Evolutionary conservation across 2,888 invertebrate genomes (phyloP), one percentile per base, ranked within the genome.

Genomic region (Hyalella azteca): DNA sequence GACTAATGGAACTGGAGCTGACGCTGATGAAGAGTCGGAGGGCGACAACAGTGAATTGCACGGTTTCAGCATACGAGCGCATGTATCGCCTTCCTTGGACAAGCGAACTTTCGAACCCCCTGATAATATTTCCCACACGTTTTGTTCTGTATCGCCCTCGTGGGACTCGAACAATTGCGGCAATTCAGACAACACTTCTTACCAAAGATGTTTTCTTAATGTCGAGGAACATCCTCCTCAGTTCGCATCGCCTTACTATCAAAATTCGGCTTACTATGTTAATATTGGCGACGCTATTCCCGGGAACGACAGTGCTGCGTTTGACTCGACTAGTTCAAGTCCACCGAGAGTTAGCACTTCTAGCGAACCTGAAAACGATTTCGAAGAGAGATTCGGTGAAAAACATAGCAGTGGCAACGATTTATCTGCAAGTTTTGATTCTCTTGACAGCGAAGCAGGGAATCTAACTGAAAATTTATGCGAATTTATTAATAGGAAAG

Each of bases 11-110:
- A 75, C 75, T 41, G 75, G 75, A 0, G 45, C 45, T 19, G 75
- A 75, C n/a, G 75, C 75, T 39, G 75, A 75, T 48, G 75, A 75
- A 45, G 75, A 75, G 22, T 36, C 36, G 9, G 66, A 36, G 36
- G 66, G 36, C 2, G 66, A 66, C 15, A 66, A 36, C 9, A 66
- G 66, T 36, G 66, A 66, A 29, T 36, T 66, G 29, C 66, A 36
- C 36, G 66, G 36, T 66, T 66, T 66, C 36, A 66, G 66, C n/a
- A 66, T 36, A n/a, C 19, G 32, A 36, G 66, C 66, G 19, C 66
- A 7, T 9, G 39, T 36, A n/a, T 66, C 66, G 2, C 66, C 66
- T 15, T 36, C 36, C n/a, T 36, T 19, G 39, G 19, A 22, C 15
- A 66, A 36, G 4, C 29, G 66, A 29, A 66, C 13, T 36, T 36